Base-by-base conservation (phyloP, 2,888 invertebrate genomes). In the Entomobrya proxima region DNA sequence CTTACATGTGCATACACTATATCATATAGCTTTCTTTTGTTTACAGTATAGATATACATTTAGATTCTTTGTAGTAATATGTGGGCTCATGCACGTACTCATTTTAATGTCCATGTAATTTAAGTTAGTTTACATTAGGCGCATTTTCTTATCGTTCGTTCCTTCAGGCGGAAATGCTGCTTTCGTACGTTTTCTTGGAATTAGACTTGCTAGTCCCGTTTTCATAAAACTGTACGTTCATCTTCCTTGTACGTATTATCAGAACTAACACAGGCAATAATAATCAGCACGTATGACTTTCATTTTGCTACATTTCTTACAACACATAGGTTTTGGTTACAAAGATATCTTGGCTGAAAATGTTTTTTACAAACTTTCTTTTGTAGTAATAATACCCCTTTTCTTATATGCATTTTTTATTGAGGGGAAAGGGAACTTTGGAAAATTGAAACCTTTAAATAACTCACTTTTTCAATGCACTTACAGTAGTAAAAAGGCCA, bases 391-490 rank as follows among this genome's bases (percentile, higher is more conserved):
- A 18, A 50, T 50, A 55, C 11, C 40, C 37, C 11, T 64, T 32
- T 37, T 4, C 15, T 2, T n/a, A 15, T 64, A 64, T 64, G 37
- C 37, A 37, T 9, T 35, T 37, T 32, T 40, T 40, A 67, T 40
- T 67, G 67, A 67, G 40, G 40, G 37, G 55, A 37, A 67, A 67
- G 24, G 67, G 40, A 67, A 67, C 67, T 67, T 67, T 67, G 24
- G 67, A 67, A 78, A 78, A 78, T 78, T 78, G 77, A 78, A 78
- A 78, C 77, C 64, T 78, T 78, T 78, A 78, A 78, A 64, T 61
- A 78, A 78, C 77, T 78, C 77, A 78, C 47, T 78, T 78, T 78
- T 78, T 47, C 64, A 61, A 78, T 78, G 61, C 64, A 37, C 64
- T 64, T 58, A 40, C 77, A 78, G 77, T 64, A 64, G 64, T 78